A percentile compares a stretch with the other conserved stretches of the same genome.
phyloP scores from a whole-genome alignment of 2,797 vertebrate species.

The Anabacerthia variegaticeps region DNA sequence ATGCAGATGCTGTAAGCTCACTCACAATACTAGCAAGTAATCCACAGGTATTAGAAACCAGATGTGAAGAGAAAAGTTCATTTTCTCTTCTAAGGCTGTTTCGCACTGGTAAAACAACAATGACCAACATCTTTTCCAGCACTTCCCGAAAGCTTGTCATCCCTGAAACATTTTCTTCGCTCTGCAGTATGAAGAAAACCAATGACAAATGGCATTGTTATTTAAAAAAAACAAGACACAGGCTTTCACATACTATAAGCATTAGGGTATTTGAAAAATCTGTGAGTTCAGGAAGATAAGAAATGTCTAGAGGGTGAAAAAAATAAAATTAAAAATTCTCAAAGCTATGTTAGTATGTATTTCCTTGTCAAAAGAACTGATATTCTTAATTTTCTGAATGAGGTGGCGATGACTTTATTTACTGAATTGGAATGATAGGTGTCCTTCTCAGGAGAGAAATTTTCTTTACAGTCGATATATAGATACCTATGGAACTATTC shows the following conservation, averaged over 20 bases:
- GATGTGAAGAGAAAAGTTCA: conserved; percentile 95
- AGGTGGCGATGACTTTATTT: background rate
- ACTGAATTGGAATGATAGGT: background rate
- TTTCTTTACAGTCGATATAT: background rate
- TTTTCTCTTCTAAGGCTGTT: conserved; percentile 95
- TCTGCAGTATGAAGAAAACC: conserved; percentile 73
- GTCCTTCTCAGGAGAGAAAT: background rate
- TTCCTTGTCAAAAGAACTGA: background rate
- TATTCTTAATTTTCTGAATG: background rate
- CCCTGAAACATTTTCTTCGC: conserved; percentile 95
- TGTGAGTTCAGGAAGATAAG: background rate
- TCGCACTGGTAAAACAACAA: conserved; percentile 94
- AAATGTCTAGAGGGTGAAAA: background rate
- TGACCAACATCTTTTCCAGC: conserved; percentile 97
- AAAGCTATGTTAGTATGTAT: background rate
- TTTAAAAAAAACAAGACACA: fast-evolving
- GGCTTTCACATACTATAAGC: background rate
- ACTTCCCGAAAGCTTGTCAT: conserved; percentile 99
- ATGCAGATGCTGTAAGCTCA: conserved; percentile 94
- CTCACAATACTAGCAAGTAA: conserved; percentile 96
- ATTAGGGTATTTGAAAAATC: background rate
- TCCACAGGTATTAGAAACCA: conserved; percentile 97
- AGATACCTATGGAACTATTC: background rate
- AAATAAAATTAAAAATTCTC: background rate
- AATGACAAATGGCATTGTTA: background rate